Evolutionary conservation across 23 tunicate species (phyloP).

Genomic region (Oikopleura vanhoeffeni): DNA sequence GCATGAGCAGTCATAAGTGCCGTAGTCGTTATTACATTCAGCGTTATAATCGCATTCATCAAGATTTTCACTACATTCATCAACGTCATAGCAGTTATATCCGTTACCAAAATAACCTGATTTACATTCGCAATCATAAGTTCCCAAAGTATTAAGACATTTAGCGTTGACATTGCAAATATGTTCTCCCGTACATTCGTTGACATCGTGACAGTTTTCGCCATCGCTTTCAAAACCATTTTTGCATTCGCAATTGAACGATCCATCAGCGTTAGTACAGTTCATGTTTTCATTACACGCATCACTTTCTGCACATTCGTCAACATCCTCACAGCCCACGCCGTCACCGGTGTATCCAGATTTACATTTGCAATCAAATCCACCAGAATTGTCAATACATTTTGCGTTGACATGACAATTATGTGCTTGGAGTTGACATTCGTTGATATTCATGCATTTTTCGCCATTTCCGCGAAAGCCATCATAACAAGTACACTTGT

Average conservation of each 20-base stretch:
- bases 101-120: not conserved
- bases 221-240: not conserved
- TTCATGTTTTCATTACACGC: not conserved
- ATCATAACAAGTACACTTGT: not conserved
- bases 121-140: not conserved
- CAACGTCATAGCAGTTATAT: not conserved
- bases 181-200: not conserved
- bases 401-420: slow-evolving; percentile 18
- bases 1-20: not conserved
- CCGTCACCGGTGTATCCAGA: not conserved
- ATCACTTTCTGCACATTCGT: not conserved
- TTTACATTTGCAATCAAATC: slow-evolving; percentile 18
- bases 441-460: slow-evolving; percentile 15
- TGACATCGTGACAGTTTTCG: not conserved
- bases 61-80: not conserved
- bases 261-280: not conserved
- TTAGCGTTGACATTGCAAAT: not conserved
- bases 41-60: not conserved
- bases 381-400: slow-evolving; percentile 11
- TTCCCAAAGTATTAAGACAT: not conserved
- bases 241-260: not conserved
- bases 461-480: not conserved
- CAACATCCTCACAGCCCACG: not conserved
- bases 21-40: not conserved
- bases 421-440: not conserved